Conservation (phyloP, 2,888 invertebrate genomes). For the Lottia gigantea region DNA sequence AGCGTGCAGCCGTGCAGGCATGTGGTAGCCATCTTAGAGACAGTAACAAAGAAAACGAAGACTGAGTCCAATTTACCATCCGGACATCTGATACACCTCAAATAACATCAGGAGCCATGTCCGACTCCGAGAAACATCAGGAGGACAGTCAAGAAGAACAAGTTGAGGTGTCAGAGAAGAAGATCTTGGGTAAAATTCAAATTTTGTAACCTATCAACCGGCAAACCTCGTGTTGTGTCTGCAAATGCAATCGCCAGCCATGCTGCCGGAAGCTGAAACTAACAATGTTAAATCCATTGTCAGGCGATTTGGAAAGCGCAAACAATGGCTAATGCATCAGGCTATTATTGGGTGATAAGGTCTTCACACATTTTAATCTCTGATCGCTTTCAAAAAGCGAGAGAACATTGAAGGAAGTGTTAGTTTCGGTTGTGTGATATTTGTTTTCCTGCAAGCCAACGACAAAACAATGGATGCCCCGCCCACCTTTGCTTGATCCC, state of each 20-base stretch:
- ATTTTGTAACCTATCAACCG: slow-evolving; percentile 4
- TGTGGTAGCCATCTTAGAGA: slow-evolving; percentile 36
- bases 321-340: no score
- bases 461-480: no score
- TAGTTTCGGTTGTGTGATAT: no score
- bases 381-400: no score
- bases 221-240: slow-evolving; percentile 12
- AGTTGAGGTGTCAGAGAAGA: slow-evolving; percentile 77
- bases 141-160: slow-evolving; percentile 75
- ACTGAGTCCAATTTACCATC: slow-evolving; percentile 48
- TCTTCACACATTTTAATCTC: no score
- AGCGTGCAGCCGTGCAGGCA: slow-evolving; percentile 20
- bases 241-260: not conserved
- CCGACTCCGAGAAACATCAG: slow-evolving; percentile 92
- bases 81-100: slow-evolving; percentile 48
- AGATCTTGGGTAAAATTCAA: slow-evolving; percentile 53
- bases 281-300: slow-evolving; percentile 7
- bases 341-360: no score
- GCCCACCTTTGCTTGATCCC: no score
- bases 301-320: slow-evolving; percentile 21
- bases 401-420: no score
- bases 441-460: no score
- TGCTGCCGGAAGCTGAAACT: slow-evolving; percentile 14
- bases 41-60: slow-evolving; percentile 48
- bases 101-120: slow-evolving; percentile 76